These are phyloP conservation scores for Dermatemys mawii DNA, from an alignment of 2,113 vertebrate genomes.

Conservation along the genomic window DNA sequence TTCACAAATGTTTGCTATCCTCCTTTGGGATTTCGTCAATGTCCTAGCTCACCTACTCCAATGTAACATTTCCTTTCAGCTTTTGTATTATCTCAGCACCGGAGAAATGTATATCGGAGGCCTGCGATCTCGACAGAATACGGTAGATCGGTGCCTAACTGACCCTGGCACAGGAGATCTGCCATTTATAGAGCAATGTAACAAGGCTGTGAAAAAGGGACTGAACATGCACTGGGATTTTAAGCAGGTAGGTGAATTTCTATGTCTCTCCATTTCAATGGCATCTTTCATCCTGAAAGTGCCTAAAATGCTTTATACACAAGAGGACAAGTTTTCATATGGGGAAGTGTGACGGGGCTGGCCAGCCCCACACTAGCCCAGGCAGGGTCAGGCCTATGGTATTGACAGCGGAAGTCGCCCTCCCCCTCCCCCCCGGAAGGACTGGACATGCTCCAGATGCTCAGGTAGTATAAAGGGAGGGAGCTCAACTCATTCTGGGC, in stretches of 20 bases:
- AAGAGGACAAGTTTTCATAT: neutral
- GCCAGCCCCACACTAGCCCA: too few relatives aligned
- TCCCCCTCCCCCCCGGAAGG: too few relatives aligned
- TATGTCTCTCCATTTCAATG: neutral
- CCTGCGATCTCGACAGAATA: neutral
- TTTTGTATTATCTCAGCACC: conserved; percentile 36
- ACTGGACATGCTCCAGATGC: too few relatives aligned
- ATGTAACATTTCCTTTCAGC: conserved; percentile 1
- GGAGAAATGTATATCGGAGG: conserved; percentile 53
- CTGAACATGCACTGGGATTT: conserved; percentile 60
- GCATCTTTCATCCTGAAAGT: neutral
- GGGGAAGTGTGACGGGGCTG: too few relatives aligned
- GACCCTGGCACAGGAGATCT: conserved; percentile 16
- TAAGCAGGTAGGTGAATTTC: conserved; percentile 13
- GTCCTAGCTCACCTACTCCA: neutral
- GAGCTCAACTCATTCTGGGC: too few relatives aligned
- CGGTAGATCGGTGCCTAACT: conserved; percentile 19
- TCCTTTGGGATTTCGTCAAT: neutral
- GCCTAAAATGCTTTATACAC: neutral
- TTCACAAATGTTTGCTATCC: neutral
- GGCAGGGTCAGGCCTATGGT: too few relatives aligned
- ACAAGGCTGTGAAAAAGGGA: neutral
- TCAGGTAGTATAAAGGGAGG: too few relatives aligned
- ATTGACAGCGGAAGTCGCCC: too few relatives aligned
- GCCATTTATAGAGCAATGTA: conserved; percentile 44